Evolutionary conservation across 1,140 invertebrate species (phyloP).

Genomic region (Caenorhabditis elegans): WBcel235 BX284604.4:5696001-5696500

Average conservation of each 20-base stretch:
- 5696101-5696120: not conserved
- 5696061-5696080: not conserved
- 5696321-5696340: too few relatives aligned
- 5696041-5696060: not conserved
- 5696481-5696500: too few relatives aligned
- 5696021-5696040: not conserved
- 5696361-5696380: too few relatives aligned
- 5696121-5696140: not conserved
- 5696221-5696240: conserved; percentile 52
- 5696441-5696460: too few relatives aligned
- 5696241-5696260: conserved; percentile 50
- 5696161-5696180: not conserved
- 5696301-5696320: not conserved
- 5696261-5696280: conserved; percentile 57
- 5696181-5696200: conserved; percentile 52
- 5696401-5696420: too few relatives aligned
- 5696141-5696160: not conserved
- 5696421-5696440: too few relatives aligned
- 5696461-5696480: too few relatives aligned
- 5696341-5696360: too few relatives aligned
- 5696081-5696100: not conserved
- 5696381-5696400: too few relatives aligned
- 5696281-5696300: conserved; percentile 50
- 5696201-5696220: conserved; percentile 60
- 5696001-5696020: too few relatives aligned